Evolutionary conservation across 1,140 invertebrate species (phyloP).

Genomic region (Eueides isabella): DNA sequence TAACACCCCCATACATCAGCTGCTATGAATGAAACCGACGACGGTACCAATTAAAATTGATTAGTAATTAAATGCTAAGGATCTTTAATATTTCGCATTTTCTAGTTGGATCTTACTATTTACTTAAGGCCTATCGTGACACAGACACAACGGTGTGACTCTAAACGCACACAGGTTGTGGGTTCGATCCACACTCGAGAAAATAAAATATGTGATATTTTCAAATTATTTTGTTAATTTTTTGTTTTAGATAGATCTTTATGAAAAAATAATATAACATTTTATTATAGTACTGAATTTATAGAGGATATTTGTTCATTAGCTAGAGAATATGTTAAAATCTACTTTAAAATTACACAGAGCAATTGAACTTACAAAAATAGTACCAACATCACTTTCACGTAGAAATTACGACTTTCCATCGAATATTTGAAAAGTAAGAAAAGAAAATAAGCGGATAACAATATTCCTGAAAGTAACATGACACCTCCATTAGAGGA

Average conservation of each 20-base stretch:
- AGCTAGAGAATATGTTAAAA: background rate
- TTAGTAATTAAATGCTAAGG: background rate
- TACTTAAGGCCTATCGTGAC: too few species aligned
- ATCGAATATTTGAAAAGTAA: conserved; percentile 18
- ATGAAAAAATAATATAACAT: too few species aligned
- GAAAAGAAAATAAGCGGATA: conserved; percentile 20
- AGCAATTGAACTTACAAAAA: background rate
- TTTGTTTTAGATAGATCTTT: too few species aligned
- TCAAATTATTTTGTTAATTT: too few species aligned
- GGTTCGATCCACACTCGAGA: too few species aligned
- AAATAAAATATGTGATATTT: too few species aligned
- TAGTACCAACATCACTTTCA: background rate
- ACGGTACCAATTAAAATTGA: conserved; percentile 6
- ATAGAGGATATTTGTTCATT: background rate
- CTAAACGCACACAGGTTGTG: too few species aligned
- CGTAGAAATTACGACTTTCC: background rate
- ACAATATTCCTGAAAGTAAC: conserved; percentile 44
- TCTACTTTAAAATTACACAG: too few species aligned
- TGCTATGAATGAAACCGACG: conserved; percentile 11
- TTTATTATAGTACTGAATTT: too few species aligned
- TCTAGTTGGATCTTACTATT: too few species aligned
- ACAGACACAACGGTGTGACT: too few species aligned
- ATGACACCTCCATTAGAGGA: conserved; percentile 56
- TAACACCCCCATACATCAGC: conserved; percentile 47
- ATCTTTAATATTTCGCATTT: too few species aligned